Evolutionary conservation across 2,113 vertebrate species (phyloP).

Genomic region (Cynocephalus volans): DNA sequence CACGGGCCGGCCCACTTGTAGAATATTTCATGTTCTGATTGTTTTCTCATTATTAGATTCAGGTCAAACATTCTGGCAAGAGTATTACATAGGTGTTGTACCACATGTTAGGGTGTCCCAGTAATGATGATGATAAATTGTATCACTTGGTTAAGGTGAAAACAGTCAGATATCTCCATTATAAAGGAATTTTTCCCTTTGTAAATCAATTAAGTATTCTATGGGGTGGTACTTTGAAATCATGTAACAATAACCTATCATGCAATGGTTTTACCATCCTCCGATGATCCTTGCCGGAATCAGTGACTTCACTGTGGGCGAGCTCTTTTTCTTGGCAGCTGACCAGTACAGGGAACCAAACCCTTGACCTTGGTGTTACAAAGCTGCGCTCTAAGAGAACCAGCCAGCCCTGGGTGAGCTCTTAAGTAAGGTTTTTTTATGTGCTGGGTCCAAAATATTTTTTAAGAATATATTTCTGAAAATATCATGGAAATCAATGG

Average conservation of each 20-base stretch:
- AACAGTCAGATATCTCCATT: slow-evolving; percentile 8
- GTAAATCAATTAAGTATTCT: slow-evolving; percentile 37
- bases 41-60: slow-evolving; percentile 39
- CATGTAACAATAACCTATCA: background rate
- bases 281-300: background rate
- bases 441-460: slow-evolving; percentile 20
- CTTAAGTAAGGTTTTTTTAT: background rate
- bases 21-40: slow-evolving; percentile 41
- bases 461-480: slow-evolving; percentile 38
- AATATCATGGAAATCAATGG: slow-evolving; percentile 16
- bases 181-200: background rate
- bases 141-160: slow-evolving; percentile 42
- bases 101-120: background rate
- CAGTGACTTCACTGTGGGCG: background rate
- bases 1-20: too few relatives aligned
- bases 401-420: background rate
- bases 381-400: too few relatives aligned
- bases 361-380: too few relatives aligned
- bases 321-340: background rate
- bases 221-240: background rate
- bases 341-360: too few relatives aligned
- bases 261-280: background rate
- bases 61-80: slow-evolving; percentile 18
- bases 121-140: background rate
- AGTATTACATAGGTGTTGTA: background rate